Conservation (phyloP, 2,888 invertebrate genomes). For the Venusia cambrica region DNA sequence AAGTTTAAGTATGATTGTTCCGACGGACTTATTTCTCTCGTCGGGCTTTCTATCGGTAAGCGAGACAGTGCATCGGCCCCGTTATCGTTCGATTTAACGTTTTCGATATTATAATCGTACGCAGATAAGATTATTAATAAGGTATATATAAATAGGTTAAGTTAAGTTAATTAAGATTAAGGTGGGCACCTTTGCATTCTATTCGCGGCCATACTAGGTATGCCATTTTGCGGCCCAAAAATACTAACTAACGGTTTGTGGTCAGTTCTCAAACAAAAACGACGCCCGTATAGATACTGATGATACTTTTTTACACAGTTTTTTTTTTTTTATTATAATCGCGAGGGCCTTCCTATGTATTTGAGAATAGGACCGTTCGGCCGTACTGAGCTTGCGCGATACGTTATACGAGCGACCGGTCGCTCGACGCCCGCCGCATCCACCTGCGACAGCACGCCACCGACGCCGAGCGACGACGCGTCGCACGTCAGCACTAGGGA, state of each 20-base stretch:
- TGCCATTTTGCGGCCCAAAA: not conserved
- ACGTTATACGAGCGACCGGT: slow-evolving; percentile 30
- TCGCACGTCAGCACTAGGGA: slow-evolving; percentile 28
- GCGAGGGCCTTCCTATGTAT: slow-evolving; percentile 1
- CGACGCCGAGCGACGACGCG: slow-evolving; percentile 24
- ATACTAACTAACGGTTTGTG: not conserved
- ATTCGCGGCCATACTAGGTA: not conserved
- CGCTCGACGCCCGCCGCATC: slow-evolving; percentile 18
- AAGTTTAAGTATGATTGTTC: no score
- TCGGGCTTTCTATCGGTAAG: no score
- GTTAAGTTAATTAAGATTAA: no score
- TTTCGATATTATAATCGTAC: no score
- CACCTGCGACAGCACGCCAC: slow-evolving; percentile 3
- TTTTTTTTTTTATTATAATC: no score
- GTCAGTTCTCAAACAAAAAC: not conserved
- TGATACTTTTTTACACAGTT: not conserved
- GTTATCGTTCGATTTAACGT: no score
- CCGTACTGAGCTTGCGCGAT: slow-evolving; percentile 19
- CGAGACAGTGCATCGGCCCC: no score
- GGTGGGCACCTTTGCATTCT: slow-evolving; percentile 1
- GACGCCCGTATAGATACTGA: not conserved
- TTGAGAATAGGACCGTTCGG: not conserved
- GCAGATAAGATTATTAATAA: no score
- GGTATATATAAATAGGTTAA: no score
- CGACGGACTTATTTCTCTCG: no score